Evolutionary conservation across 2,113 vertebrate species (phyloP).

Genomic region (Myocastor coypus): DNA sequence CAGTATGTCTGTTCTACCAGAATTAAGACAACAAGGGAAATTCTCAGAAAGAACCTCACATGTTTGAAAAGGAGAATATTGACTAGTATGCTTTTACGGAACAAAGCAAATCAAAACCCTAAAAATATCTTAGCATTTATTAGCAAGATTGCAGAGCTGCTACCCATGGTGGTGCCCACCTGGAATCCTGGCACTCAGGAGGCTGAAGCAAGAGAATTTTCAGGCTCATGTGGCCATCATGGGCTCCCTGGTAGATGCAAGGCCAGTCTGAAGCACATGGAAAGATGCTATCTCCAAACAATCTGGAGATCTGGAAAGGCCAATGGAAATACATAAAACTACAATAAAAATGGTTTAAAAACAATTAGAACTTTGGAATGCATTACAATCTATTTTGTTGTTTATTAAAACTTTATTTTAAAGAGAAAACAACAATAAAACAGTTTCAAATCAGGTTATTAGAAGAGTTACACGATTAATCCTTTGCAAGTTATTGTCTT

Average conservation of each 20-base stretch:
- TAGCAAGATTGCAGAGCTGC: neutral
- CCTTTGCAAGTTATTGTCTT: no score
- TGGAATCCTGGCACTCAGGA: neutral
- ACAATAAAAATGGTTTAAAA: neutral
- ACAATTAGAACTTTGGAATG: constrained; percentile 26
- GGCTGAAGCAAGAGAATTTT: neutral
- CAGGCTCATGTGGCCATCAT: neutral
- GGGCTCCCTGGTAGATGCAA: neutral
- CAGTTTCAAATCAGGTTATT: no score
- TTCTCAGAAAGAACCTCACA: neutral
- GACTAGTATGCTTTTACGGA: neutral
- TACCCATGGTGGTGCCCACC: neutral
- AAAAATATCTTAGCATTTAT: neutral
- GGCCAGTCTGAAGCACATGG: neutral
- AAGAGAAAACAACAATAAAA: no score
- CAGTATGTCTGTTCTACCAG: neutral
- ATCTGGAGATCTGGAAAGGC: neutral
- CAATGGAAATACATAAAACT: constrained; percentile 3
- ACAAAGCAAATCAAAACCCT: neutral
- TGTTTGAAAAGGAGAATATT: neutral
- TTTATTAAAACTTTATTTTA: no score
- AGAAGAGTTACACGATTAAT: no score
- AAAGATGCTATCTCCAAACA: neutral
- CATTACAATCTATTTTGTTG: no score
- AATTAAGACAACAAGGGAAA: neutral